These are phyloP conservation scores for Amblyornis subalaris DNA, from an alignment of 2,113 vertebrate genomes.

Conservation along the genomic window DNA sequence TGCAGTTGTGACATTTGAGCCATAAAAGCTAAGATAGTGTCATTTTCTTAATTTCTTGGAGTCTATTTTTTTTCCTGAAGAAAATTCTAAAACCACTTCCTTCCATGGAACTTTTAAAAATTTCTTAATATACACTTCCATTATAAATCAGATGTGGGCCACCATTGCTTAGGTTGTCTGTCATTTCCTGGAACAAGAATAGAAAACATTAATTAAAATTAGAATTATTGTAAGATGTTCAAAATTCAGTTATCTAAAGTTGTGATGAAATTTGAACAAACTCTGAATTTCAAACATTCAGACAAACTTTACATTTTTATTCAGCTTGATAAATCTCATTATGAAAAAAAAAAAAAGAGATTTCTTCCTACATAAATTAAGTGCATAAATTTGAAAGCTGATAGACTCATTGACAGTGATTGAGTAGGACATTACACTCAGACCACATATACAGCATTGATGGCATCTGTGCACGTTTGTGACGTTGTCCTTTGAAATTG, in stretches of 20 bases:
- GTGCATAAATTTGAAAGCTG: background rate
- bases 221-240: background rate
- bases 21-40: constrained; percentile 49
- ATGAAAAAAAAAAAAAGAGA: background rate
- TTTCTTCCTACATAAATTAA: constrained; percentile 10
- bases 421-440: background rate
- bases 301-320: background rate
- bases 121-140: constrained; percentile 75
- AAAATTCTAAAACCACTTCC: constrained; percentile 46
- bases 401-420: background rate
- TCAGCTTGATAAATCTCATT: background rate
- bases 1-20: constrained; percentile 7
- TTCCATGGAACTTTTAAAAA: constrained; percentile 43
- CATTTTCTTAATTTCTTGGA: constrained; percentile 34
- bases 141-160: constrained; percentile 91
- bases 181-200: constrained; percentile 84
- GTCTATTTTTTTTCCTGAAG: constrained; percentile 33
- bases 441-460: background rate
- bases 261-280: background rate
- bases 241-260: background rate
- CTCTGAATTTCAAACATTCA: background rate
- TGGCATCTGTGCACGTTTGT: background rate
- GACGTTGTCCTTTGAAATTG: background rate
- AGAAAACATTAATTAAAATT: constrained; percentile 55
- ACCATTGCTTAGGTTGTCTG: constrained; percentile 91